Conservation (phyloP, 2,113 vertebrate genomes). For the Riparia riparia region DNA sequence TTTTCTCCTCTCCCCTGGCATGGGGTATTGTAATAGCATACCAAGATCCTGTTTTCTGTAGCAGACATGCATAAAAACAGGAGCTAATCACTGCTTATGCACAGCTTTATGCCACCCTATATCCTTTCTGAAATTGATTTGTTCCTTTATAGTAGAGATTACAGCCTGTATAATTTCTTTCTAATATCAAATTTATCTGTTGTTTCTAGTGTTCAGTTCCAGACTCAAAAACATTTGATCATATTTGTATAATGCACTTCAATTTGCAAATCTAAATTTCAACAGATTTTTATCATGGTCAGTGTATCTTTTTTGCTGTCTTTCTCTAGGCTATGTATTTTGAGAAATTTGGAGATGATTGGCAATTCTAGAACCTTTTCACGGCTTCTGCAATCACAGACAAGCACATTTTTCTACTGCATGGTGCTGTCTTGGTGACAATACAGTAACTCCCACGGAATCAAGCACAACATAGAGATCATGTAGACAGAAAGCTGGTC, state of each 20-base stretch:
- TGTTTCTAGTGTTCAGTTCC: background rate
- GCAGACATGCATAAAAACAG: background rate
- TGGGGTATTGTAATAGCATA: background rate
- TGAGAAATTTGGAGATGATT: background rate
- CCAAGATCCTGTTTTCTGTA: background rate
- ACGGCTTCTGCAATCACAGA: background rate
- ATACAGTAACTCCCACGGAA: background rate
- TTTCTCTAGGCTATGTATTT: background rate
- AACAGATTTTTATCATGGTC: background rate
- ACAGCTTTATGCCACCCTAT: background rate
- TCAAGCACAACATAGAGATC: background rate
- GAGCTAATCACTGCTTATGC: background rate
- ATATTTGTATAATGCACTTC: background rate
- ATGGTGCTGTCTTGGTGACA: background rate
- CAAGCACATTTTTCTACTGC: background rate
- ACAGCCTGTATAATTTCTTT: background rate
- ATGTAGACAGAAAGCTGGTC: background rate
- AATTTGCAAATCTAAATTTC: background rate
- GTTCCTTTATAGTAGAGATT: background rate
- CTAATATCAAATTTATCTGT: background rate
- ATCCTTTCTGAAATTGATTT: background rate
- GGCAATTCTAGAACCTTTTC: background rate
- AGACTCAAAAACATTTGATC: background rate
- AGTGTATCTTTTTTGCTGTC: background rate
- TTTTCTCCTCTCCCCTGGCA: background rate